Conservation (phyloP, 2,888 invertebrate genomes). For the Drosophila glabriapex region DNA sequence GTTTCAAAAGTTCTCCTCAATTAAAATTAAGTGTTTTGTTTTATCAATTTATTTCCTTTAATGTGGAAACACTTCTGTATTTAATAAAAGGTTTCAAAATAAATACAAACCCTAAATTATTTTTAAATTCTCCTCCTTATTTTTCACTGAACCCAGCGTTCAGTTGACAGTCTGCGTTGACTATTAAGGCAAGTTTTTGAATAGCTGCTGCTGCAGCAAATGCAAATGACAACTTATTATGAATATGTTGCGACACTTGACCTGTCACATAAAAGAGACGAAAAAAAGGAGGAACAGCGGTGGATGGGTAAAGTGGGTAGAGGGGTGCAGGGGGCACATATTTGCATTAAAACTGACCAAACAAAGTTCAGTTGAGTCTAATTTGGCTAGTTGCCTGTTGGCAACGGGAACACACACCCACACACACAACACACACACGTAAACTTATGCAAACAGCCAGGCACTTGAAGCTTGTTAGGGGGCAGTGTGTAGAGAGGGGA, state of each 20-base stretch:
- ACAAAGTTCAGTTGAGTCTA: constrained; percentile 75
- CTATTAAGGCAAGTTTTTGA: constrained; percentile 6
- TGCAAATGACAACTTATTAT: constrained; percentile 72
- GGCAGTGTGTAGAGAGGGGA: not conserved
- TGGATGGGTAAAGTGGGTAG: not conserved
- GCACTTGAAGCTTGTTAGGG: constrained; percentile 65
- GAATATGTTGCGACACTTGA: constrained; percentile 74
- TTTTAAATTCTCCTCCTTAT: too few relatives aligned
- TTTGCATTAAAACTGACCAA: constrained; percentile 78
- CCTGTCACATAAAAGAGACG: constrained; percentile 25
- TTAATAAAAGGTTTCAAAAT: too few relatives aligned
- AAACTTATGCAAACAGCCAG: constrained; percentile 66
- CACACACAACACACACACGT: constrained; percentile 22
- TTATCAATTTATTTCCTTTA: too few relatives aligned
- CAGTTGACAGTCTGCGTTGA: not conserved
- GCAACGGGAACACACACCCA: constrained; percentile 41
- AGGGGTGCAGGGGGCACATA: constrained; percentile 27
- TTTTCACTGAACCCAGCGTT: too few relatives aligned
- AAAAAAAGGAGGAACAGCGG: not conserved
- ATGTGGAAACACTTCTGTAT: too few relatives aligned
- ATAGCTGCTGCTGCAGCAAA: constrained; percentile 39
- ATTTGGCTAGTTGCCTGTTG: constrained; percentile 72
- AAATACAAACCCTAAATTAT: too few relatives aligned
- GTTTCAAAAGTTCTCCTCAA: too few relatives aligned
- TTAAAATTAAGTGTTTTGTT: too few relatives aligned